A percentile compares a stretch with the other conserved stretches of the same genome.
phyloP scores from a whole-genome alignment of 2,888 invertebrate species.

The Melanostoma scalare region DNA sequence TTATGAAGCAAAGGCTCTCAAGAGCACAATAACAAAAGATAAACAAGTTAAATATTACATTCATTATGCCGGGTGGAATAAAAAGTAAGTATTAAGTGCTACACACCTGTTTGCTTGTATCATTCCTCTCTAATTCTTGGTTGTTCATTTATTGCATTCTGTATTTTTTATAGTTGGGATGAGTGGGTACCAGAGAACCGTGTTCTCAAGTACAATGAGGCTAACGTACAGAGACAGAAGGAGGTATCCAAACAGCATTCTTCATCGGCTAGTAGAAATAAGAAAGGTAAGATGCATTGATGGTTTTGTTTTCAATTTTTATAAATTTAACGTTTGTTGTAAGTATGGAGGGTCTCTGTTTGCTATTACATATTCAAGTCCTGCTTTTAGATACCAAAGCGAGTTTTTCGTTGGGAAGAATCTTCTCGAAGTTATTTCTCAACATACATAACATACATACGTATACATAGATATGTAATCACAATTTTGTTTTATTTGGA shows the following conservation, averaged over 20 bases:
- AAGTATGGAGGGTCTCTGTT: too few relatives aligned
- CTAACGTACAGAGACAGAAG: conserved; percentile 93
- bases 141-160: background rate
- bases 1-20: conserved; percentile 98
- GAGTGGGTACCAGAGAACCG: conserved; percentile 96
- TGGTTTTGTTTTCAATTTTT: background rate
- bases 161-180: conserved; percentile 86
- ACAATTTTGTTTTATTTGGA: too few relatives aligned
- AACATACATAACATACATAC: too few relatives aligned
- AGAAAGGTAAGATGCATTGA: conserved; percentile 83
- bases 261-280: conserved; percentile 87
- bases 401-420: too few relatives aligned
- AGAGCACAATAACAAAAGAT: conserved; percentile 91
- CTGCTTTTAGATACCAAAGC: too few relatives aligned
- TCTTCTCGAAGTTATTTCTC: too few relatives aligned
- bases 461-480: too few relatives aligned
- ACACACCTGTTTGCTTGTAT: conserved; percentile 57
- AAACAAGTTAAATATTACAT: conserved; percentile 95
- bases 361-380: too few relatives aligned
- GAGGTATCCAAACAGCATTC: conserved; percentile 92
- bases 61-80: conserved; percentile 99
- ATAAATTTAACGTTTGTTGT: too few relatives aligned
- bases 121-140: conserved; percentile 10
- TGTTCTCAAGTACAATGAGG: conserved; percentile 94
- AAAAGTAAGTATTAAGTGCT: conserved; percentile 87